phyloP scores from a whole-genome alignment of 2,113 vertebrate species.

The Crotalus viridis region DNA sequence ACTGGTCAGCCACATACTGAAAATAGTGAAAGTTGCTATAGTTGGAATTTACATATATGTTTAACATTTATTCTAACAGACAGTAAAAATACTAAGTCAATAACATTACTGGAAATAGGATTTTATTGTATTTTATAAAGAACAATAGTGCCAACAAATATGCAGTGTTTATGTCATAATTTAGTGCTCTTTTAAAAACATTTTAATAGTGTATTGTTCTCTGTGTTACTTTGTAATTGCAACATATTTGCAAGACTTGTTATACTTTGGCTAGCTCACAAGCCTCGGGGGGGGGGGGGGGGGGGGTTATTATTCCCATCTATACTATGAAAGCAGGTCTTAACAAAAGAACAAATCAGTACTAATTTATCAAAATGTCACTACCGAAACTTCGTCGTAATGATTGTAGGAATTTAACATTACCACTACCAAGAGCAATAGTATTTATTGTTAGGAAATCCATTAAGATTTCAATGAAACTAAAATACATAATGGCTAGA shows the following conservation, averaged over 20 bases:
- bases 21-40: not conserved
- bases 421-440: not conserved
- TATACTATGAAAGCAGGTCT: not conserved
- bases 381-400: conserved; percentile 27
- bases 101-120: too few relatives aligned
- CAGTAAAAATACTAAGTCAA: not conserved
- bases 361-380: conserved; percentile 7
- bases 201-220: not conserved
- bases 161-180: not conserved
- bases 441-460: conserved; percentile 14
- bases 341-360: not conserved
- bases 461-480: conserved; percentile 44
- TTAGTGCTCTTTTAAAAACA: not conserved
- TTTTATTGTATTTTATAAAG: not conserved
- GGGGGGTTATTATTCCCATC: too few relatives aligned
- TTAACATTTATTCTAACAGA: not conserved
- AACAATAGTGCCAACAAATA: not conserved
- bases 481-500: conserved; percentile 40
- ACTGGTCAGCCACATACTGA: not conserved
- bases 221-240: not conserved
- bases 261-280: not conserved
- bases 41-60: not conserved
- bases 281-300: not conserved
- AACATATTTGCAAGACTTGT: not conserved
- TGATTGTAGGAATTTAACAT: conserved; percentile 16